phyloP scores from a whole-genome alignment of 1,140 invertebrate genomes.

The Potamilus streckersoni region DNA sequence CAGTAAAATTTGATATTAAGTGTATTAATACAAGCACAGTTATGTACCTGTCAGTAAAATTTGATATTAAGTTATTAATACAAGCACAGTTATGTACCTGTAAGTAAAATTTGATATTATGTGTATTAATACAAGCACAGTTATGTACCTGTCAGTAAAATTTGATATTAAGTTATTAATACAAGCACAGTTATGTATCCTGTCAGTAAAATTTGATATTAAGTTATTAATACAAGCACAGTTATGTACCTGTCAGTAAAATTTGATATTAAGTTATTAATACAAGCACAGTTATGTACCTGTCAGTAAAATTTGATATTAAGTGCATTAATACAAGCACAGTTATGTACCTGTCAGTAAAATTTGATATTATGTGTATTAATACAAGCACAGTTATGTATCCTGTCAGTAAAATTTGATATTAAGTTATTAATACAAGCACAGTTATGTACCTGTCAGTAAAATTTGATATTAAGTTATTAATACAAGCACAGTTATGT shows the following conservation, averaged over 20 bases:
- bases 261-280: background rate
- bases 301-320: too few relatives aligned
- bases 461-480: too few relatives aligned
- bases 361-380: constrained; percentile 67
- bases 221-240: constrained; percentile 80
- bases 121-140: background rate
- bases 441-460: too few relatives aligned
- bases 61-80: background rate
- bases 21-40: constrained; percentile 82
- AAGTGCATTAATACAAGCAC: too few relatives aligned
- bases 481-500: too few relatives aligned
- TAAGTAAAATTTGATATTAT: background rate
- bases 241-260: constrained; percentile 32
- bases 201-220: background rate
- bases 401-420: background rate
- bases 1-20: background rate
- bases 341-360: background rate
- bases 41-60: background rate
- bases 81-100: background rate
- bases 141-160: too few relatives aligned
- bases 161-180: too few relatives aligned
- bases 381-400: constrained; percentile 77
- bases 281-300: background rate
- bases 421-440: background rate
- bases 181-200: background rate